Conservation (phyloP, 1,140 invertebrate species). For the Teleogryllus occipitalis region DNA sequence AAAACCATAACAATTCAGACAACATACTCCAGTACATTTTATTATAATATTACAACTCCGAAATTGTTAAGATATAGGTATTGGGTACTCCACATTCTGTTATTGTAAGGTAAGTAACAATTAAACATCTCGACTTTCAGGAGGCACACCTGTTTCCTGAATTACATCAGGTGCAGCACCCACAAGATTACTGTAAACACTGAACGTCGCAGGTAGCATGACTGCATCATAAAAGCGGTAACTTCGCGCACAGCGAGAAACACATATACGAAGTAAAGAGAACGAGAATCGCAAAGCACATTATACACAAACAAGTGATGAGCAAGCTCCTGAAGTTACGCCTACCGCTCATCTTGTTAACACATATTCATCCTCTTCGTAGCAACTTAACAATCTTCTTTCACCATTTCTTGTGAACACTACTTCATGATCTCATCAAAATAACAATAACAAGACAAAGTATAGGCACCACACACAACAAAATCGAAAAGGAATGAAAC, state of each 20-base stretch:
- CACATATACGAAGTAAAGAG: no score
- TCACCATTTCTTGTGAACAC: not conserved
- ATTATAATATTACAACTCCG: not conserved
- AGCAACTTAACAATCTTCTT: not conserved
- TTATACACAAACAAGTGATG: not conserved
- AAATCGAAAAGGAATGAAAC: constrained; percentile 6
- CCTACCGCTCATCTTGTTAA: constrained; percentile 12
- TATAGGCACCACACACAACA: constrained; percentile 2
- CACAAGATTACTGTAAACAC: not conserved
- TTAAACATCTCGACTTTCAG: not conserved
- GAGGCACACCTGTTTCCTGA: not conserved
- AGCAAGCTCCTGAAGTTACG: constrained; percentile 9
- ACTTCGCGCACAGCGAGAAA: not conserved
- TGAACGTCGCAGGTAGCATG: not conserved
- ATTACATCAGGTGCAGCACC: not conserved
- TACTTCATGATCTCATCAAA: not conserved
- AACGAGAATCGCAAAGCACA: not conserved
- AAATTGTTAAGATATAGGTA: not conserved
- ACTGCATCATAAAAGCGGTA: not conserved
- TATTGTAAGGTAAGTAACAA: not conserved
- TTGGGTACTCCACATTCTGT: not conserved
- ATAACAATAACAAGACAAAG: not conserved
- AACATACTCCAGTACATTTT: not conserved
- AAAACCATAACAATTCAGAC: not conserved
- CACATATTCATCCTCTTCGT: not conserved